phyloP scores from a whole-genome alignment of 2,888 invertebrate species.

The Cephus rjabovi region DNA sequence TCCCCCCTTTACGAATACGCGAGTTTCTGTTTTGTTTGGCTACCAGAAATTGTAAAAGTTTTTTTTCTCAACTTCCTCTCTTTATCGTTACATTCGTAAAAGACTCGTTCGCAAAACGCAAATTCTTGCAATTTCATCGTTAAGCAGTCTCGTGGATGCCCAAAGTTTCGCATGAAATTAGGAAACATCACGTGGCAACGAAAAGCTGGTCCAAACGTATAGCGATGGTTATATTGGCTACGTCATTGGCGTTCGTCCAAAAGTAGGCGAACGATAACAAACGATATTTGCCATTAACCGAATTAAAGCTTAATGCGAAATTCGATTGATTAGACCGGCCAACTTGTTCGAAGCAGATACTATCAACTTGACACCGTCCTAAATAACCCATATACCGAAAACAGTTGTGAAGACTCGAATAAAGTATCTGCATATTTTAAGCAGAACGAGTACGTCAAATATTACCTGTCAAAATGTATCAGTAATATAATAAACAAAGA shows the following conservation, averaged over 20 bases:
- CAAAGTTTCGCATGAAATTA: background rate
- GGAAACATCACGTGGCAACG: background rate
- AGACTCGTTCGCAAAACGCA: too few species aligned
- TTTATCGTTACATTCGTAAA: background rate
- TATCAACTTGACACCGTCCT: background rate
- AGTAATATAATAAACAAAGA: background rate
- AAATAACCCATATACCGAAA: background rate
- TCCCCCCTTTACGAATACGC: background rate
- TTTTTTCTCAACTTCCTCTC: background rate
- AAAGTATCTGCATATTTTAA: background rate
- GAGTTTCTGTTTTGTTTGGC: background rate
- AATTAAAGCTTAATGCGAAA: background rate
- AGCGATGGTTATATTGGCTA: background rate
- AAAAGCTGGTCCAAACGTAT: background rate
- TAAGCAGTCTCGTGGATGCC: background rate
- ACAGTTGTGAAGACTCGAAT: background rate
- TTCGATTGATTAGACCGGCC: background rate
- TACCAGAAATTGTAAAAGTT: background rate
- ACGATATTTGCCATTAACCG: background rate
- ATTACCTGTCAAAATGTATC: background rate
- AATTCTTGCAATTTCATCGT: background rate
- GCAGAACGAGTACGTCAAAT: background rate
- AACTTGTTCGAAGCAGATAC: background rate
- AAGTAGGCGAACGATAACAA: background rate
- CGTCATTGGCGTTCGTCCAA: background rate